A percentile compares a stretch with the other conserved stretches of the same genome.
These are phyloP conservation scores for Pterostichus niger DNA, from an alignment of 2,888 invertebrate genomes.

Conservation along the genomic window DNA sequence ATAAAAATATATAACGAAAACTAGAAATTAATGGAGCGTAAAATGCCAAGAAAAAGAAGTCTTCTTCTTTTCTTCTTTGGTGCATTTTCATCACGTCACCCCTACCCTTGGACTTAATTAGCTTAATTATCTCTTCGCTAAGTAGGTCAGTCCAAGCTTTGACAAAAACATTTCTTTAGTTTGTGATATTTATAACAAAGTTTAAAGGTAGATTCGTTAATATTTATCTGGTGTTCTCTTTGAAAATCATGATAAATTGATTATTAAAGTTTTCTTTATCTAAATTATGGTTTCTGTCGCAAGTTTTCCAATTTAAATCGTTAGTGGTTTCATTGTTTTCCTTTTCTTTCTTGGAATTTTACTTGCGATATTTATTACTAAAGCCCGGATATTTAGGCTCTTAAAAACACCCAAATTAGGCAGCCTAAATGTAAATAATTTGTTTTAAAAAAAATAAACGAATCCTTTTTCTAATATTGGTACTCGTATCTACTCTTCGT, in stretches of 20 bases:
- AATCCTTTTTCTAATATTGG: too few species aligned
- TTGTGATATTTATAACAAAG: slow-evolving; percentile 41
- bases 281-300: neutral
- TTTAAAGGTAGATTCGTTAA: slow-evolving; percentile 21
- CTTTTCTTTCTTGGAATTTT: too few species aligned
- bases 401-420: too few species aligned
- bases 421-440: too few species aligned
- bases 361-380: too few species aligned
- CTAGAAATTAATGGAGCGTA: slow-evolving; percentile 66
- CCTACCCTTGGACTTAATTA: slow-evolving; percentile 20
- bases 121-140: slow-evolving; percentile 23
- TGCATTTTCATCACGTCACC: slow-evolving; percentile 54
- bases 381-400: too few species aligned
- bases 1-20: slow-evolving; percentile 65
- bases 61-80: slow-evolving; percentile 44
- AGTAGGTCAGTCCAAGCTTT: slow-evolving; percentile 11
- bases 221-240: neutral
- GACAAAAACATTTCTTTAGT: slow-evolving; percentile 7
- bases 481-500: too few species aligned
- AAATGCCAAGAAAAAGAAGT: slow-evolving; percentile 59
- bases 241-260: slow-evolving; percentile 16
- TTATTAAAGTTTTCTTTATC: slow-evolving; percentile 12
- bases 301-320: slow-evolving; percentile 26
- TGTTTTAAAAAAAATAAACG: too few species aligned
- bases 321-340: neutral